Base-by-base conservation (phyloP, 2,797 vertebrate species). In the Aphelocoma californica region DNA sequence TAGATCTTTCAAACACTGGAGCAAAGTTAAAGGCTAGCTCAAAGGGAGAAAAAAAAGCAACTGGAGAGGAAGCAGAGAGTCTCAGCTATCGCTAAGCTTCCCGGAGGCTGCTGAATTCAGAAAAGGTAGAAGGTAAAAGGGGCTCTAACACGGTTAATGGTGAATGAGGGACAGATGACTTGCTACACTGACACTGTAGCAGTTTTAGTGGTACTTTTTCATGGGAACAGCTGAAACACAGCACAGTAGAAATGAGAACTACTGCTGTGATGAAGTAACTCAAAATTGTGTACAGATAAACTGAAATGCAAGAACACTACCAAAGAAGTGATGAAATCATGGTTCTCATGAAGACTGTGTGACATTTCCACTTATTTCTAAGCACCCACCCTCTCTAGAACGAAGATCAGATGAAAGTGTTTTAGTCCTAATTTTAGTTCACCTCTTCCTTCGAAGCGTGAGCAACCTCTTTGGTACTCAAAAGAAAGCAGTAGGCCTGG, bases 1-100 rank as follows among this genome's bases (percentile, higher is more conserved):
- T 81, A 77, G 83, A 83, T 88, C 58, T 92, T 93, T 81, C 29
- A 81, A 96, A 84, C 66, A 89, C n/a, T 60, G 91, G 42, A 92
- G 74, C 71, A 86, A 94, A 78, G 66, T 75, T 82, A 88, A 95
- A 88, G 84, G 58, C 75, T 92, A 94, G 78, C 91, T 92, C 73
- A 85, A 92, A 92, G 62, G 32, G 3, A 69, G 44, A 36, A 71
- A 71, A 83, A 79, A 62, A 26, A 11, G 10, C 67, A 42, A 12
- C 4, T 50, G 51, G 72, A 74, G 24, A 67, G 34, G 66, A 94
- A 79, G 77, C 64, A 69, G 32, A 66, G 31, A 73, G 31, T 80
- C 66, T 95, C 89, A 82, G 85, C 56, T 70, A 70, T 73, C 4
- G 2, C 69, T 65, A 82, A 65, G 47, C 14, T 89, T 86, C 62